phyloP scores from a whole-genome alignment of 2,113 vertebrate genomes.

The Dascyllus trimaculatus region DNA sequence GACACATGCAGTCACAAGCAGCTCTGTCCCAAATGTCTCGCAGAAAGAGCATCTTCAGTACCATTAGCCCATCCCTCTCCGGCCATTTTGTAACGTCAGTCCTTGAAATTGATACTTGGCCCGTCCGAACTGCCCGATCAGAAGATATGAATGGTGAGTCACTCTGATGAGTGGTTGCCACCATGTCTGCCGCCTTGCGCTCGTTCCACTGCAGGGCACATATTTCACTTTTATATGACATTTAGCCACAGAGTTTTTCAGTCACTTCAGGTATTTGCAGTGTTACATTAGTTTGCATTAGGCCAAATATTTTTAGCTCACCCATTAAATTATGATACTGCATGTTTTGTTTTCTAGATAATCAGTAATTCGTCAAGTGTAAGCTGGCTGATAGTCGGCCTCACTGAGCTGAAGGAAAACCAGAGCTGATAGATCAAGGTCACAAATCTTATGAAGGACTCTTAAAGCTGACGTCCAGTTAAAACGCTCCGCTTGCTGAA shows the following conservation, averaged over 20 bases:
- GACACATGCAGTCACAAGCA: not conserved
- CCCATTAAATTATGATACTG: not conserved
- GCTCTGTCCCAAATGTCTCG: not conserved
- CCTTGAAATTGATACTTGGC: conserved; percentile 26
- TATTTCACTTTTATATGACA: conserved; percentile 7
- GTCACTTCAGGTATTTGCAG: not conserved
- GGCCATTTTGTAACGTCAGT: conserved; percentile 7
- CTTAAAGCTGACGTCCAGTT: not conserved
- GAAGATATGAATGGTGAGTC: conserved; percentile 37
- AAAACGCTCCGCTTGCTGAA: conserved; percentile 6
- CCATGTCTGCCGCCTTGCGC: not conserved
- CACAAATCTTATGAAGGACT: conserved; percentile 2
- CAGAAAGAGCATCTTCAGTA: conserved; percentile 9
- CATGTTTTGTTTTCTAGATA: not conserved
- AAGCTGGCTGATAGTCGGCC: not conserved
- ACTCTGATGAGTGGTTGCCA: conserved; percentile 9
- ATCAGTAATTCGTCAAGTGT: not conserved
- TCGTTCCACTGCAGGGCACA: conserved; percentile 1
- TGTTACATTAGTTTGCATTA: not conserved
- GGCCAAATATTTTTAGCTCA: not conserved
- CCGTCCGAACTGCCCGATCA: conserved; percentile 5
- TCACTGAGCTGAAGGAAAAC: conserved; percentile 5
- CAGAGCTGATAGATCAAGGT: conserved; percentile 21
- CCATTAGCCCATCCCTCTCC: not conserved
- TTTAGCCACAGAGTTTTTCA: not conserved